Base-by-base conservation (phyloP, 2,888 invertebrate genomes). In the Tachina fera region DNA sequence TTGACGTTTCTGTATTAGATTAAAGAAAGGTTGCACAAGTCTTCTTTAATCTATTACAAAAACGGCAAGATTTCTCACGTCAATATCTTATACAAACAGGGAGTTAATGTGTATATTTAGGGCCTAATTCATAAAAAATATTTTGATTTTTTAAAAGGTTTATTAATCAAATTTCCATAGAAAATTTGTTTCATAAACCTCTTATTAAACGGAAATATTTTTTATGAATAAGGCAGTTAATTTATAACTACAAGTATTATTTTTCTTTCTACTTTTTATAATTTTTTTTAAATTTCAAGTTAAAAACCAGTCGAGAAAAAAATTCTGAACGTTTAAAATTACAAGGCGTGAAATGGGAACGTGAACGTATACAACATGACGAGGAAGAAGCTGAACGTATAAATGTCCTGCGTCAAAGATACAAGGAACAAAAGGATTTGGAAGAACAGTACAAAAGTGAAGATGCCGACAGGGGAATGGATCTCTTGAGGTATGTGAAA, bases 341-440 rank as follows among this genome's bases (percentile, higher is more conserved):
- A 16, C 92, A 92, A 87, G 93, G 92, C 71, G 89, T 90, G 9
- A 93, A 93, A 86, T 93, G 93, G 93, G 93, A 93, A 85, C 89
- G 90, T 11, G 92, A 93, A 86, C 89, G 92, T 3, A 71, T 90
- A 10, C 89, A 90, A 16, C 90, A 91, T 82, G 91, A 92, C 45
- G 90, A 91, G 83, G 88, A 91, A 56, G 92, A 92, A 80, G 89
- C 88, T 9, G 88, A 89, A 82, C 90, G 90, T 53, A 86, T 91
- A 86, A 88, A 89, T 49, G 88, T 89, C 87, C 82, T 90, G 14
- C 88, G 88, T n/a, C 88, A 90, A 53, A 89, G 90, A 5, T 88
- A 88, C 14, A 88, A 88, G 9, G 89, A 90, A 53, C 91, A 92
- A 81, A 88, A 89, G 19, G 88, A 88, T 0, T 87, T 92, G 3